Evolutionary conservation across 2,113 vertebrate genomes (phyloP), one percentile per base, ranked within the genome.

Genomic region (Pogona vitticeps): DNA sequence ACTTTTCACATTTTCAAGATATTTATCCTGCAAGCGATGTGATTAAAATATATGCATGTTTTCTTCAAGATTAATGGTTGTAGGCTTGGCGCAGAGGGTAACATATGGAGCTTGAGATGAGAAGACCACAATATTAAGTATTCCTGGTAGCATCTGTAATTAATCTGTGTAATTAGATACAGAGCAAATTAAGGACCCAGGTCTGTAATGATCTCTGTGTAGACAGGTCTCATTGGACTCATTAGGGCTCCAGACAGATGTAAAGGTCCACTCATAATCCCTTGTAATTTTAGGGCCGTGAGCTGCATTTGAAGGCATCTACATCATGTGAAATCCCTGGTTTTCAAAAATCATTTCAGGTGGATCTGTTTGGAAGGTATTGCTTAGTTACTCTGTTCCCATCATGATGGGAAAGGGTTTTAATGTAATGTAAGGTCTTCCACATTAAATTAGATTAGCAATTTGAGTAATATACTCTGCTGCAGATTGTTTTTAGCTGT

Each of bases 111-210:
- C 6, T n/a, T n/a, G 33, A 38, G 79, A 40, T 82, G 79, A 38
- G 33, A 67, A 82, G 71, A 71, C 72, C 61, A 76, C 13, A 31
- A 18, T 36, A 81, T 36, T 67, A 76, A n/a, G 79, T 67, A 82
- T 82, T 87, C 61, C 61, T 76, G 42, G 46, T 76, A 76, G 46
- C 31, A 26, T 56, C 13, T 76, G 59, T 67, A 82, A 82, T 82
- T 82, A 82, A 75, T 76, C 79, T 76, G 72, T 85, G 31, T 85
- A 85, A 85, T 85, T 85, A 77, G 73, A 85, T 67, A 8, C 73
- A 76, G 63, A 76, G 80, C 46, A 87, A 87, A 70, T 87, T 87
- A 77, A 76, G 63, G 40, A 17, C 73, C 79, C 79, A 36, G 71
- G 61, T 58, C 76, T 79, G 76, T 87, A 59, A 71, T 77, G 72